A percentile compares a stretch with the other conserved stretches of the same genome.
These are phyloP conservation scores for Perca fluviatilis DNA, from an alignment of 2,113 vertebrate genomes.

Conservation along the genomic window DNA sequence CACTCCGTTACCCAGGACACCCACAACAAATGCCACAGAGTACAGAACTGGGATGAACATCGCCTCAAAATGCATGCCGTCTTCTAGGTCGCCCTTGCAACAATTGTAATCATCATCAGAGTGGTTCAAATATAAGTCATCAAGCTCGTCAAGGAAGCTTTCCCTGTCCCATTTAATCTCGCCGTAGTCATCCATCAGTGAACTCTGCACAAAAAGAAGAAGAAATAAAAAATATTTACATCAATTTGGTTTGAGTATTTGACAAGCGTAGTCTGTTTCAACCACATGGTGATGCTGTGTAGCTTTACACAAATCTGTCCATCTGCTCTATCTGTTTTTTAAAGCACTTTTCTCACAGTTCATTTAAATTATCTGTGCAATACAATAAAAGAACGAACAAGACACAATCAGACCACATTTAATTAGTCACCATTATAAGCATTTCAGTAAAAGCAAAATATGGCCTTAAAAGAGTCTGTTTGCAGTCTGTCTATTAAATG, in stretches of 20 bases:
- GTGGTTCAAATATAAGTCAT: accelerated
- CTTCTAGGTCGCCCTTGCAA: not conserved
- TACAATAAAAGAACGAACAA: not conserved
- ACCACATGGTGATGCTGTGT: slow-evolving; percentile 37
- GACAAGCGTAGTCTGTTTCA: not conserved
- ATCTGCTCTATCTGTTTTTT: not conserved
- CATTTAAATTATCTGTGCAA: not conserved
- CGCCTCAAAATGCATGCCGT: slow-evolving; percentile 75
- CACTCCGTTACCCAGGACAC: slow-evolving; percentile 86
- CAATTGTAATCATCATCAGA: not conserved
- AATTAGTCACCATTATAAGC: not conserved
- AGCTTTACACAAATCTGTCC: not conserved
- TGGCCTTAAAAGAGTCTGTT: not conserved
- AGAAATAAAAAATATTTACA: not conserved
- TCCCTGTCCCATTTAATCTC: accelerated
- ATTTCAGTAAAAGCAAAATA: not conserved
- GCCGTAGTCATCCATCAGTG: not conserved
- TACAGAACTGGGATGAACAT: slow-evolving; percentile 86
- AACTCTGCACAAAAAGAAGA: slow-evolving; percentile 14
- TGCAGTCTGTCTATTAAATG: not conserved
- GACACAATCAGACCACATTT: not conserved
- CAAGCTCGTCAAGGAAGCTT: accelerated
- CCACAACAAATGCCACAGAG: slow-evolving; percentile 83
- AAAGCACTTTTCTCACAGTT: not conserved
- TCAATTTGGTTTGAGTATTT: not conserved